Conservation (phyloP, 2,888 invertebrate species). For the Diaphora mendica region DNA sequence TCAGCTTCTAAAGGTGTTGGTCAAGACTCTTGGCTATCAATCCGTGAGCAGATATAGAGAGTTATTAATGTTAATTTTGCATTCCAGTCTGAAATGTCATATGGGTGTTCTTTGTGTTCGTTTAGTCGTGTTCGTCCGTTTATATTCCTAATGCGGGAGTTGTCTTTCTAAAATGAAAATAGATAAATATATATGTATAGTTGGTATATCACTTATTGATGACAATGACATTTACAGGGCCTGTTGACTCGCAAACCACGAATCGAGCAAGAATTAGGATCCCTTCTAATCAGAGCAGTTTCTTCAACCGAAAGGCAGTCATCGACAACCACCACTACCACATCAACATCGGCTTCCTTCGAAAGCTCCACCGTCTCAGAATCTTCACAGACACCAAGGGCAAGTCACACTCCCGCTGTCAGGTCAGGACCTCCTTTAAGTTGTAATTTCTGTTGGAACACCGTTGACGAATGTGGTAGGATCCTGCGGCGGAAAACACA, state of each 20-base stretch:
- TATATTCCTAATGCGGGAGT: too few species aligned
- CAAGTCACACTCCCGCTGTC: conserved; percentile 94
- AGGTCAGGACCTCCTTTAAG: conserved; percentile 94
- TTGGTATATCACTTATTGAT: neutral
- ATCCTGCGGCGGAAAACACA: conserved; percentile 95
- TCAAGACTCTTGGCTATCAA: too few species aligned
- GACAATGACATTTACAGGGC: conserved; percentile 17
- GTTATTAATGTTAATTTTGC: neutral
- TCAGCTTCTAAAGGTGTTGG: too few species aligned
- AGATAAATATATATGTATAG: too few species aligned
- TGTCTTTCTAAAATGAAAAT: too few species aligned
- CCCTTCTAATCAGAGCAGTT: conserved; percentile 68
- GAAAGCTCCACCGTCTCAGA: conserved; percentile 43
- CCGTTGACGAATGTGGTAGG: conserved; percentile 93
- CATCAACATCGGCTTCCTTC: conserved; percentile 49
- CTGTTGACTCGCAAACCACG: conserved; percentile 49
- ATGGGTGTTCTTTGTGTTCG: too few species aligned
- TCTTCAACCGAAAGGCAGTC: conserved; percentile 59
- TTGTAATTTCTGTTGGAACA: conserved; percentile 97
- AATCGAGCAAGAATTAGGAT: conserved; percentile 59
- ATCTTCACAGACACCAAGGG: conserved; percentile 76
- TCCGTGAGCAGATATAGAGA: too few species aligned
- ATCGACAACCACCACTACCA: conserved; percentile 51
- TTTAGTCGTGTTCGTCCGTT: too few species aligned
- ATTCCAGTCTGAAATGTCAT: too few species aligned